A percentile compares a stretch with the other conserved stretches of the same genome.
Evolutionary conservation across 2,797 vertebrate genomes (phyloP).

Genomic region (Chaetodon trifasciatus): DNA sequence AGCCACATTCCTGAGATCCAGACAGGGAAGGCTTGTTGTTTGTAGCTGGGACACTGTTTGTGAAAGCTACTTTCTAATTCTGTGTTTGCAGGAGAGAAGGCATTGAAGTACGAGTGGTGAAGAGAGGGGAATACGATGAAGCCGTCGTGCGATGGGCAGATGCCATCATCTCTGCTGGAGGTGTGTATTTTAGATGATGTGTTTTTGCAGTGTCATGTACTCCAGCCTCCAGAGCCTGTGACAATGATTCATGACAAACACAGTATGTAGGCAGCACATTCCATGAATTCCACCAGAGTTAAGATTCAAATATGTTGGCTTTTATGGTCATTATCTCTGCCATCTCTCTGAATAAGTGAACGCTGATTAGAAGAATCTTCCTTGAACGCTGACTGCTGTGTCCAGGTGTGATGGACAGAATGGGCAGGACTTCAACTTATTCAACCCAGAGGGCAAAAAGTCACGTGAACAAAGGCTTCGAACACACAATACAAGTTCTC

Average conservation of each 20-base stretch:
- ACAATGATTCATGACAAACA: conserved; percentile 3
- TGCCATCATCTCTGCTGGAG: conserved; percentile 96
- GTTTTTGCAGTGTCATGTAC: not conserved
- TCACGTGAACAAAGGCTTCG: conserved; percentile 47
- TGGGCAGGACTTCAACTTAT: conserved; percentile 17
- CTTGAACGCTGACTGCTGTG: conserved; percentile 22
- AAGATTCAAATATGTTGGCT: not conserved
- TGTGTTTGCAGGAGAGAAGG: conserved; percentile 86
- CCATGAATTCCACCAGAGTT: not conserved
- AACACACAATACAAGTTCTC: conserved; percentile 53
- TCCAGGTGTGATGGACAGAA: conserved; percentile 2
- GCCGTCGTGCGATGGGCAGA: conserved; percentile 96
- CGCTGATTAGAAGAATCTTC: conserved; percentile 3
- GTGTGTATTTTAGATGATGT: conserved; percentile 74
- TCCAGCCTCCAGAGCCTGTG: not conserved
- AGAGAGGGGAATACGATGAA: conserved; percentile 93
- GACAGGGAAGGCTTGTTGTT: not conserved
- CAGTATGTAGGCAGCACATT: not conserved
- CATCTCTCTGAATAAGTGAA: not conserved
- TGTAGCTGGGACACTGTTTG: not conserved
- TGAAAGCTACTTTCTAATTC: not conserved
- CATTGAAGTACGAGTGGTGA: conserved; percentile 93
- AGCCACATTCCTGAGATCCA: not conserved
- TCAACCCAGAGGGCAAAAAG: conserved; percentile 27
- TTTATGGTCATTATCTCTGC: not conserved